Evolutionary conservation across 2,888 invertebrate genomes (phyloP).

Genomic region (Parnassius apollo): DNA sequence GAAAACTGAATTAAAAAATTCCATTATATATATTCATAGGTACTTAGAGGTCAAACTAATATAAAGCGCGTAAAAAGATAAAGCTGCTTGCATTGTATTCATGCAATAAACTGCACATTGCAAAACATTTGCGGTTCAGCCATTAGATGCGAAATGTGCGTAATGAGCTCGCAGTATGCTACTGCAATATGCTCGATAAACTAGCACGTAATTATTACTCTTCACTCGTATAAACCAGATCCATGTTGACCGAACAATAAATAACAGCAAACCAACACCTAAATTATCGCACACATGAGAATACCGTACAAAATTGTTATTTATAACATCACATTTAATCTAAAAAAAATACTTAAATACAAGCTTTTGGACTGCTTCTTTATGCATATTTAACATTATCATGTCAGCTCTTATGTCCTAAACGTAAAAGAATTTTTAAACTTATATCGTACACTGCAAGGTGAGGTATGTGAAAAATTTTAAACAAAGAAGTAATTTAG

Average conservation of each 20-base stretch:
- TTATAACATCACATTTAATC: slow-evolving; percentile 44
- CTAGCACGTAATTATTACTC: slow-evolving; percentile 48
- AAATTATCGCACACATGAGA: slow-evolving; percentile 63
- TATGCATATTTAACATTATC: slow-evolving; percentile 24
- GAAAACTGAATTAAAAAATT: no score
- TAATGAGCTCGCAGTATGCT: slow-evolving; percentile 35
- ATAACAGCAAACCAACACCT: slow-evolving; percentile 59
- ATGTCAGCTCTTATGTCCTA: slow-evolving; percentile 18
- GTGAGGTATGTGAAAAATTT: slow-evolving; percentile 32
- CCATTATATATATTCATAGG: no score
- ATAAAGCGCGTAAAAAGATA: slow-evolving; percentile 1
- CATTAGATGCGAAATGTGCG: slow-evolving; percentile 37
- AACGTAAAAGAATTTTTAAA: slow-evolving; percentile 24
- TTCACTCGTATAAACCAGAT: slow-evolving; percentile 55
- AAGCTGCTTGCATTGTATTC: slow-evolving; percentile 6
- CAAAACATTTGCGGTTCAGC: slow-evolving; percentile 36
- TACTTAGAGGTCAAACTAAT: no score
- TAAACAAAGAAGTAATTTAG: slow-evolving; percentile 40
- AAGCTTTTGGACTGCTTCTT: slow-evolving; percentile 21
- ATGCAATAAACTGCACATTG: slow-evolving; percentile 21
- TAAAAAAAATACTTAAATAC: slow-evolving; percentile 12
- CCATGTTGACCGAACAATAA: slow-evolving; percentile 61
- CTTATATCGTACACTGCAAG: slow-evolving; percentile 23
- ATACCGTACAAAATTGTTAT: slow-evolving; percentile 47
- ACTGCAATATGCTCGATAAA: slow-evolving; percentile 34